Percentiles rank a stretch among this genome's conserved stretches.
phyloP scores from a whole-genome alignment of 2,888 invertebrate genomes.

The Amaurobius ferox region DNA sequence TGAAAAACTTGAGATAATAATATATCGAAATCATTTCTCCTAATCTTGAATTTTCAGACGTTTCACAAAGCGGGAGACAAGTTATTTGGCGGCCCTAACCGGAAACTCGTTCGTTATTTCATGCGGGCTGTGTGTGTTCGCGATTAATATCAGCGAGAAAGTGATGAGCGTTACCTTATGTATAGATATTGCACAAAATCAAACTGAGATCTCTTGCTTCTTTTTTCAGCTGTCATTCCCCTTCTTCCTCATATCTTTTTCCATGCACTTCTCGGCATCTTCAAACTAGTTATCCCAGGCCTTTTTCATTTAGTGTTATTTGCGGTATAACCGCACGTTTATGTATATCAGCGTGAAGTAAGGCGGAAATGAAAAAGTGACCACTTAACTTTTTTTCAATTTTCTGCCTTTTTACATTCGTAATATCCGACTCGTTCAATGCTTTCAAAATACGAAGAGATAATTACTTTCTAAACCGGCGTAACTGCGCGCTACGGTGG shows the following conservation, averaged over 20 bases:
- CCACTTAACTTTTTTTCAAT: slow-evolving; percentile 10
- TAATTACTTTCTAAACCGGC: neutral
- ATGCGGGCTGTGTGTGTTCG: no score
- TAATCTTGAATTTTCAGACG: no score
- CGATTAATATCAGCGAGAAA: slow-evolving; percentile 5
- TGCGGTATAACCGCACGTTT: slow-evolving; percentile 7
- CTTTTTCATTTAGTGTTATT: neutral
- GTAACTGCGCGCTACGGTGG: neutral
- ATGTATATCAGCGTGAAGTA: neutral
- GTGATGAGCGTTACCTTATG: neutral
- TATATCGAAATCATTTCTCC: no score
- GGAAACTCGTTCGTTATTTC: no score
- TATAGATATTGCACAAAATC: slow-evolving; percentile 10
- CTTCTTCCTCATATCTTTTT: neutral
- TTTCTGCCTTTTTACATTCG: neutral
- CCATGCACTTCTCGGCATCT: neutral
- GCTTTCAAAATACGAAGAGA: neutral
- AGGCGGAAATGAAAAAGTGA: slow-evolving; percentile 10
- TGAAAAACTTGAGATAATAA: no score
- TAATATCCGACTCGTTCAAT: neutral
- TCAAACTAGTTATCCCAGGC: neutral
- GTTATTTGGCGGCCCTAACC: no score
- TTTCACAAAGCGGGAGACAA: no score
- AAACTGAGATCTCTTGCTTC: neutral
- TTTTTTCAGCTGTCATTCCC: neutral